phyloP scores from a whole-genome alignment of 2,113 vertebrate species.

The Peucedramus taeniatus region DNA sequence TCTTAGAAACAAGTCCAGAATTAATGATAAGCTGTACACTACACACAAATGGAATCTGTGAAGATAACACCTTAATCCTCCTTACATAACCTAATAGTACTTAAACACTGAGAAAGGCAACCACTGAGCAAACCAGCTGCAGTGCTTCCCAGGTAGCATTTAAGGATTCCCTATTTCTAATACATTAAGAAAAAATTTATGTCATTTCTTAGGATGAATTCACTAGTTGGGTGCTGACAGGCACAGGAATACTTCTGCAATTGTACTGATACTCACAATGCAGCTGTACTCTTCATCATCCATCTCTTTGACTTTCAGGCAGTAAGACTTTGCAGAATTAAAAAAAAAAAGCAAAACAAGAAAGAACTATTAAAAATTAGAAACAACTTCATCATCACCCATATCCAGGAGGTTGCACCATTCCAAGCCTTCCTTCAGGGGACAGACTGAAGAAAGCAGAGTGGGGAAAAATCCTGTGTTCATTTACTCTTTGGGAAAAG shows the following conservation, averaged over 20 bases:
- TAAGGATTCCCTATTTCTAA: not conserved
- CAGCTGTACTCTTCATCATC: slow-evolving; percentile 98
- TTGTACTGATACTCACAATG: slow-evolving; percentile 81
- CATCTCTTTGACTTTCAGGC: slow-evolving; percentile 99
- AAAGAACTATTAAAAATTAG: not conserved
- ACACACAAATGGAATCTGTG: slow-evolving; percentile 19
- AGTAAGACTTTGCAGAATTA: slow-evolving; percentile 84
- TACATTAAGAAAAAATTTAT: not conserved
- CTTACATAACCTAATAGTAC: slow-evolving; percentile 15
- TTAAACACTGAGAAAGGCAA: not conserved
- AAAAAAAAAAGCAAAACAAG: not conserved
- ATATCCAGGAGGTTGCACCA: not conserved
- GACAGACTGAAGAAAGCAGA: not conserved
- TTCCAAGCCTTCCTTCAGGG: not conserved
- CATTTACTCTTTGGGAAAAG: not conserved
- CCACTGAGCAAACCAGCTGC: not conserved
- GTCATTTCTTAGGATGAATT: not conserved
- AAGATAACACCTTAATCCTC: slow-evolving; percentile 36
- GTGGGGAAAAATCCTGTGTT: not conserved
- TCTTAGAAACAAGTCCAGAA: slow-evolving; percentile 28
- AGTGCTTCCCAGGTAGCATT: not conserved
- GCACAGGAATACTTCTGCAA: not conserved
- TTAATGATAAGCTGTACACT: slow-evolving; percentile 33
- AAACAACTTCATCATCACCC: not conserved
- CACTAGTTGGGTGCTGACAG: not conserved